Evolutionary conservation across 2,888 invertebrate species (phyloP).

Genomic region (Euclidia mi): DNA sequence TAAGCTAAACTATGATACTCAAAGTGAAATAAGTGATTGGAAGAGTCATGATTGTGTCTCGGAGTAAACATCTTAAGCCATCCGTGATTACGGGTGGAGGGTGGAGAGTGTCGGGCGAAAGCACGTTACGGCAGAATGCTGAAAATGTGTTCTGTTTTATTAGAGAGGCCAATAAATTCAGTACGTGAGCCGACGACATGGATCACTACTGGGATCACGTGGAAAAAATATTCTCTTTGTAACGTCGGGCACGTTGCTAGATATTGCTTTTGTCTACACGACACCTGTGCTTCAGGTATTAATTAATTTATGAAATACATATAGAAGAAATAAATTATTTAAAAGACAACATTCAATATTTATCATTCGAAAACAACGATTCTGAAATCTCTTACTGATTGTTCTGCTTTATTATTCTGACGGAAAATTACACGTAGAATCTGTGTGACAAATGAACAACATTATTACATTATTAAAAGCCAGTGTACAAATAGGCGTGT

Average conservation of each 20-base stretch:
- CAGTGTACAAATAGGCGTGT: slow-evolving; percentile 48
- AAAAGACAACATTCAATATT: no score
- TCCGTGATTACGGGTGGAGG: slow-evolving; percentile 59
- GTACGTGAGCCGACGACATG: slow-evolving; percentile 78
- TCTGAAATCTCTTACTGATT: no score
- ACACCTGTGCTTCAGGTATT: not conserved
- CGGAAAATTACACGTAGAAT: not conserved
- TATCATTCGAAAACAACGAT: no score
- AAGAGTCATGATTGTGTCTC: slow-evolving; percentile 52
- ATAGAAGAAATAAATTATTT: no score
- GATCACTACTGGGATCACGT: slow-evolving; percentile 65
- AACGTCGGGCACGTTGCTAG: slow-evolving; percentile 15
- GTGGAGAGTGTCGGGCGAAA: slow-evolving; percentile 25
- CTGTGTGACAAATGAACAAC: slow-evolving; percentile 19
- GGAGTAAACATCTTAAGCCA: slow-evolving; percentile 60
- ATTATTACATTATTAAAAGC: slow-evolving; percentile 32
- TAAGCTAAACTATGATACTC: slow-evolving; percentile 26
- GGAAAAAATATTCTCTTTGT: slow-evolving; percentile 64
- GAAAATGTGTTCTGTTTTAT: slow-evolving; percentile 86
- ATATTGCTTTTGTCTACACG: slow-evolving; percentile 11
- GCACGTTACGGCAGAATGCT: slow-evolving; percentile 74
- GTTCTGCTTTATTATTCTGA: not conserved
- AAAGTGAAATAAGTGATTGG: slow-evolving; percentile 47
- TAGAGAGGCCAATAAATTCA: slow-evolving; percentile 82
- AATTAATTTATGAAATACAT: not conserved